A percentile compares a stretch with the other conserved stretches of the same genome.
These are phyloP conservation scores for Drosophila rufa DNA, from an alignment of 1,140 invertebrate species.

Conservation along the genomic window DNA sequence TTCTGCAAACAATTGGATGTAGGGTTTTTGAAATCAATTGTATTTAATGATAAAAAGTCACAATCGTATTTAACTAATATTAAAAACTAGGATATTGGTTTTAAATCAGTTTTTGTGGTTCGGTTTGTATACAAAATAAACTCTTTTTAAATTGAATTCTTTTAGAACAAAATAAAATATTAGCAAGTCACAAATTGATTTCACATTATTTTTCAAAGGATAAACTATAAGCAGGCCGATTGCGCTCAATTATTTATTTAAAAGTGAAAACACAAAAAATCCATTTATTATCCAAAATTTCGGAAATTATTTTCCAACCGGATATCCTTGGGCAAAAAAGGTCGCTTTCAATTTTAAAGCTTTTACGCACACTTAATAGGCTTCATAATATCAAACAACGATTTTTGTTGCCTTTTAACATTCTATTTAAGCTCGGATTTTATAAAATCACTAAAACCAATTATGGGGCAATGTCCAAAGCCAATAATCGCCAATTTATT, in stretches of 20 bases:
- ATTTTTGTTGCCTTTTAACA: conserved; percentile 2
- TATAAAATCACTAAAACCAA: conserved; percentile 26
- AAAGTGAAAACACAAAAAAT: background rate
- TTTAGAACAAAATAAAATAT: background rate
- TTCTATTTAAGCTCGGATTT: conserved; percentile 32
- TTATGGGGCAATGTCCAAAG: conserved; percentile 11
- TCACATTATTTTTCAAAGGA: background rate
- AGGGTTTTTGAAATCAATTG: too few relatives aligned
- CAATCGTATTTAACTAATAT: too few relatives aligned
- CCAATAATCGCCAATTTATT: conserved; percentile 32
- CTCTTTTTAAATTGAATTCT: background rate
- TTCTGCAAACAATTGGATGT: background rate
- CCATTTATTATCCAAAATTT: conserved; percentile 19
- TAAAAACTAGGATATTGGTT: too few relatives aligned
- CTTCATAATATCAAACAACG: conserved; percentile 11
- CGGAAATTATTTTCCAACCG: conserved; percentile 32
- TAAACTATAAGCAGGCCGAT: background rate
- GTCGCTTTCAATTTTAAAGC: conserved; percentile 17
- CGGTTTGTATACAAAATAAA: background rate
- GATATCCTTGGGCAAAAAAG: conserved; percentile 21
- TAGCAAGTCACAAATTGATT: background rate
- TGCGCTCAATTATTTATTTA: background rate
- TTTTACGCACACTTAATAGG: conserved; percentile 10
- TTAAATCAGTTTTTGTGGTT: too few relatives aligned
- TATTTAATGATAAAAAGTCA: too few relatives aligned